Conservation (phyloP, 2,797 vertebrate species). For the Psittacula derbiana region DNA sequence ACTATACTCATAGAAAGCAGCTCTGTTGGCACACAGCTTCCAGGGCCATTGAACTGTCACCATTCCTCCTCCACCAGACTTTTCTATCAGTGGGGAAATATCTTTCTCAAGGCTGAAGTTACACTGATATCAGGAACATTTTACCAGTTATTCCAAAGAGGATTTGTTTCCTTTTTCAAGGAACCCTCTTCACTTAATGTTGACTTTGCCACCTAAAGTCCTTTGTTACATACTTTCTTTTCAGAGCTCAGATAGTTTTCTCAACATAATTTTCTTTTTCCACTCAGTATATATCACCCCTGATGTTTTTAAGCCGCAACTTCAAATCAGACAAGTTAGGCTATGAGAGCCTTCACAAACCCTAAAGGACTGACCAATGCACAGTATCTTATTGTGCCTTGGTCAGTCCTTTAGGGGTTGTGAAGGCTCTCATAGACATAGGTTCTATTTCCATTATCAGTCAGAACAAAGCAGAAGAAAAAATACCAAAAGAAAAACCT, state of each 20-base stretch:
- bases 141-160: not conserved
- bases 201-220: not conserved
- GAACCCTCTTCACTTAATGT: not conserved
- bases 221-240: not conserved
- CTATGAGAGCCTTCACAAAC: not conserved
- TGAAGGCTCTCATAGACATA: too few relatives aligned
- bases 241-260: not conserved
- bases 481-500: not conserved
- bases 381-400: not conserved
- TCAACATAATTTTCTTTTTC: not conserved
- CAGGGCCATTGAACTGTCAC: not conserved
- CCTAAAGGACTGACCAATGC: not conserved
- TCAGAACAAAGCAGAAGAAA: not conserved
- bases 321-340: not conserved
- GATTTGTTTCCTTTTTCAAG: not conserved
- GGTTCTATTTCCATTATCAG: not conserved
- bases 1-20: not conserved
- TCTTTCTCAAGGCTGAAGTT: not conserved
- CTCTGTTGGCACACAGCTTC: not conserved
- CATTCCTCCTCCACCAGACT: not conserved
- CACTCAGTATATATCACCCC: not conserved
- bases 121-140: not conserved
- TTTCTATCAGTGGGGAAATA: not conserved
- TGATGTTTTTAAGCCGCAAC: not conserved
- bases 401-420: too few relatives aligned